Conservation (phyloP, 2,797 vertebrate genomes). For the Masticophis lateralis region DNA sequence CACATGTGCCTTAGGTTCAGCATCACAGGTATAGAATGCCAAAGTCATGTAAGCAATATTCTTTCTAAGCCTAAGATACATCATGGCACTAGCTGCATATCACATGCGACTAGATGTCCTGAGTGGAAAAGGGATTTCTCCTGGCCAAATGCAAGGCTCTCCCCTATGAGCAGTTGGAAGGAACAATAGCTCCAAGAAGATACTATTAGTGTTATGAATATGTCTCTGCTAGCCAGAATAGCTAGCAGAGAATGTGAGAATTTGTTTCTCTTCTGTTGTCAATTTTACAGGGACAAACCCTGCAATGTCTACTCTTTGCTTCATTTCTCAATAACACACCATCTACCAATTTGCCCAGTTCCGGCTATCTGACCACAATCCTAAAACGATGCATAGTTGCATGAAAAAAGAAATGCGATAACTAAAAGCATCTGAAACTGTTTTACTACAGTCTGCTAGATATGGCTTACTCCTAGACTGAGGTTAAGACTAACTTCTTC, state of each 20-base stretch:
- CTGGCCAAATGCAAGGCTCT: background rate
- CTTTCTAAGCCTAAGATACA: background rate
- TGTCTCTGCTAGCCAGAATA: background rate
- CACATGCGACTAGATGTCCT: background rate
- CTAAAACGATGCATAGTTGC: background rate
- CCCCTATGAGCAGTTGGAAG: background rate
- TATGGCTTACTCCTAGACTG: background rate
- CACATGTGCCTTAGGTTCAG: too few relatives aligned
- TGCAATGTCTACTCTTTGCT: background rate
- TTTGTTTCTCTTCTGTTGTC: background rate
- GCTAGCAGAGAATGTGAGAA: background rate
- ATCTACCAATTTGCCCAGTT: background rate
- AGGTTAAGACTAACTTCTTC: background rate
- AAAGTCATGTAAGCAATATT: background rate
- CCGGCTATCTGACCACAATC: background rate
- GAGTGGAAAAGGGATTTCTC: background rate
- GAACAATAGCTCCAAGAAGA: background rate
- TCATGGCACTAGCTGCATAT: background rate
- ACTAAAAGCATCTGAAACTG: background rate
- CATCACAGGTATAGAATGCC: background rate
- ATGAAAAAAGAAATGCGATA: background rate
- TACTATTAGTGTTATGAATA: background rate
- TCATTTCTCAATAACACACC: background rate
- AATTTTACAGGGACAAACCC: background rate
- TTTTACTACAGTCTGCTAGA: background rate